Percentiles rank a stretch among this genome's conserved stretches.
Conservation (phyloP, 2,113 vertebrate species). For the Nannospalax galili region DNA sequence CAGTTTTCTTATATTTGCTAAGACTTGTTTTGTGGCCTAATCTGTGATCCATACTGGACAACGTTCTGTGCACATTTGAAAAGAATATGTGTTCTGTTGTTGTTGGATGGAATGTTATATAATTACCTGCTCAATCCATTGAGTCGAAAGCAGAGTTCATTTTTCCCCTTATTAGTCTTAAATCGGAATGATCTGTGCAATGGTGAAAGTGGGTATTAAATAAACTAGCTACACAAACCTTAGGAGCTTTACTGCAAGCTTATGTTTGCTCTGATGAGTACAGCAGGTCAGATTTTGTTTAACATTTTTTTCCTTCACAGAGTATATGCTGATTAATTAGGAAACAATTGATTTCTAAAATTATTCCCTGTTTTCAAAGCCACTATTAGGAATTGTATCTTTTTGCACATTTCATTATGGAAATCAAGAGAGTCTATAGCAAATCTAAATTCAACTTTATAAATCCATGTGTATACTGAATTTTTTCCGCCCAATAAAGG, state of each 20-base stretch:
- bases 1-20: background rate
- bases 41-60: too few relatives aligned
- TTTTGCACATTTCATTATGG: background rate
- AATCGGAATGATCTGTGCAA: background rate
- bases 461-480: background rate
- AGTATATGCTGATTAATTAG: background rate
- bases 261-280: background rate
- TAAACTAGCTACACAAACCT: background rate
- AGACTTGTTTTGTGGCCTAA: background rate
- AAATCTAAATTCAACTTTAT: conserved; percentile 18
- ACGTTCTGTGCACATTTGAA: too few relatives aligned
- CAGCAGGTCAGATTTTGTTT: background rate
- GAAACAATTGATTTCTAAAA: conserved; percentile 21
- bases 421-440: background rate
- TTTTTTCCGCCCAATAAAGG: background rate
- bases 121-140: background rate
- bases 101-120: background rate
- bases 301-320: background rate
- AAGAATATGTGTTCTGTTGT: background rate
- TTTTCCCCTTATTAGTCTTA: background rate
- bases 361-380: conserved; percentile 6
- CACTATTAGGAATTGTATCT: background rate
- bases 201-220: background rate
- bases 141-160: background rate
- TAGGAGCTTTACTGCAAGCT: background rate